Base-by-base conservation (phyloP, 2,113 vertebrate species). In the Amphiprion percula region DNA sequence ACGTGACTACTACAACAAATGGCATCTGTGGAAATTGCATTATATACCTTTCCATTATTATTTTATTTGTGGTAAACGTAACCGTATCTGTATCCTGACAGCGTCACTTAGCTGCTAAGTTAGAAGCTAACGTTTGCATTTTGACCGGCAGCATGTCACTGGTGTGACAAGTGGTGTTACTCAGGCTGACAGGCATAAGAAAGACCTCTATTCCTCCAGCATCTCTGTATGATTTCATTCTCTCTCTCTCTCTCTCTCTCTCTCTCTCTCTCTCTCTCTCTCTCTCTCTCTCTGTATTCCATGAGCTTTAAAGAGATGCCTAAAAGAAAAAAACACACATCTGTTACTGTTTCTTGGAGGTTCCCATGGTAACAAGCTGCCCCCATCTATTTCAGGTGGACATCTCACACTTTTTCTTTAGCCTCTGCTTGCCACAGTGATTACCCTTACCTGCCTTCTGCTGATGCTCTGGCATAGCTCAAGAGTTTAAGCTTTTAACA, bases 301-400 rank as follows among this genome's bases (percentile, higher is more conserved):
- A 67, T 54, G 24, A 81, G 66, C 66, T 75, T 87, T 82, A 81
- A 53, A 81, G 49, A 76, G 67, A 84, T 54, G 68, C 68, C 30
- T 79, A 54, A 15, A 60, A 56, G 59, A 74, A 49, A 61, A 79
- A 82, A 68, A 24, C 47, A 59, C 67, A 80, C 79, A 73, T 76
- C 87, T 74, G 74, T 54, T 61, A 81, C 76, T 87, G 88, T 90
- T 90, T 90, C 82, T 58, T 67, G 19, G 54, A 33, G 55, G 92
- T 94, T 91, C 59, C 93, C 86, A 94, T 91, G 88, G 93, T 87
- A 93, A 94, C 94, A 90, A 89, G 87, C 63, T 65, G 88, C 90
- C 77, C 77, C 70, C 66, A 70, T 91, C 90, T 93, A 94, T 94
- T 94, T 94, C 71, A 69, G 90, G 88, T 63, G 19, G 83, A 80